Evolutionary conservation across 2,113 vertebrate species (phyloP), one percentile per base, ranked within the genome.

Genomic region (Eudyptes chrysolophus): DNA sequence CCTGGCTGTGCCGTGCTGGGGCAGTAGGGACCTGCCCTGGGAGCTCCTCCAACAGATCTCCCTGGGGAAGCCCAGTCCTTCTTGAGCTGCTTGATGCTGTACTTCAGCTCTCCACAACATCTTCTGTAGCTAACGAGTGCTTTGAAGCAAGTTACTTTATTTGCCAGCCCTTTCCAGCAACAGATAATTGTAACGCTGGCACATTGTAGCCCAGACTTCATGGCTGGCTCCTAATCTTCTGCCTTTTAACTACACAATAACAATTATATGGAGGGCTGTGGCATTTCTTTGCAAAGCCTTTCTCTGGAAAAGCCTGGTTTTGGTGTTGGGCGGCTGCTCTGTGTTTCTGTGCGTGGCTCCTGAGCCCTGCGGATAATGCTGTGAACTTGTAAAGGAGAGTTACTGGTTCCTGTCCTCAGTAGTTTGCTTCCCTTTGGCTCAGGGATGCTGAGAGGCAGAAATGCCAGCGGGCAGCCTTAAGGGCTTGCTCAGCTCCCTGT

Each of bases 151-250:
- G 83, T 88, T 61, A 44, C 58, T 69, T 60, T 52, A 24, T 64
- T 87, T 94, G 85, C 81, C 61, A 92, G 85, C 61, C 74, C 49
- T 95, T 94, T 76, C 40, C 86, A 72, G 75, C 62, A 54, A 64
- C 64, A 93, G 54, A 9, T 90, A 85, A 94, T 77, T 86, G 79
- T 32, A 5, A 8, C 18, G 69, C 64, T 75, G 69, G 26, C 1
- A 4, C 1, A 2, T 10, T 32, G 65, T 8, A 48, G 65, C 57
- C 54, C 30, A 11, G 62, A 13, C 30, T 6, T n/a, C 27, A 22
- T 19, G 85, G 40, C 70, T 88, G 87, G 29, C 16, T 88, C n/a
- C 57, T n/a, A 2, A 19, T 85, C 29, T 44, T 48, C 61, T 87
- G 84, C 65, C 65, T 90, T 88, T 71, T 9, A 36, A 11, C 52